phyloP scores from a whole-genome alignment of 2,797 vertebrate species.

The Mus caroli region DNA sequence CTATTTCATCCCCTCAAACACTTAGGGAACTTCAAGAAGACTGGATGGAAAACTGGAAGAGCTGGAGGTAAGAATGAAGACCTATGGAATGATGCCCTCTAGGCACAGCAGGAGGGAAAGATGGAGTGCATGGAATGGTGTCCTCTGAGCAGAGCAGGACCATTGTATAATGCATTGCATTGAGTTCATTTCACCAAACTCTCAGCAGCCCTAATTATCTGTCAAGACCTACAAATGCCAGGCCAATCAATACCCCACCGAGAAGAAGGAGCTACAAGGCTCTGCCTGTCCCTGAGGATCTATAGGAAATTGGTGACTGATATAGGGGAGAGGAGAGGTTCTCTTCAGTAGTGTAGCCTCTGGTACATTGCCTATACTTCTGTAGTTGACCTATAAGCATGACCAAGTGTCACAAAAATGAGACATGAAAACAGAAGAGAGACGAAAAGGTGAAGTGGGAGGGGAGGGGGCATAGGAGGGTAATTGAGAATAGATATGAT shows the following conservation, averaged over 20 bases:
- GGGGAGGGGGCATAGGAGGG: neutral
- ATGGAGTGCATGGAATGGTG: neutral
- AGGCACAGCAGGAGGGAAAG: neutral
- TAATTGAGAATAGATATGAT: neutral
- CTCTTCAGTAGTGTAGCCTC: neutral
- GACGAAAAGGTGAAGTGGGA: neutral
- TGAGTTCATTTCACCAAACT: neutral
- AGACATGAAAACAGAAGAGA: neutral
- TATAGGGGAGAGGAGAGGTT: neutral
- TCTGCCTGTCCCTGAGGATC: neutral
- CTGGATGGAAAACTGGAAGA: neutral
- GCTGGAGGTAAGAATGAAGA: neutral
- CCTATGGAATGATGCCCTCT: neutral
- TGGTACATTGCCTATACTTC: neutral
- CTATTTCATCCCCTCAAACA: neutral
- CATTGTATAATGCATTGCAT: neutral
- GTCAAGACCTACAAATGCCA: neutral
- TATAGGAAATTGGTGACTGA: neutral
- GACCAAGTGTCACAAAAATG: neutral
- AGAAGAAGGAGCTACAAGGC: neutral
- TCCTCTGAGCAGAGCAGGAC: neutral
- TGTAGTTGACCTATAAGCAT: neutral
- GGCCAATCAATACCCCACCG: neutral
- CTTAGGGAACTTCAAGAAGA: neutral
- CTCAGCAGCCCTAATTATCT: neutral